Percentiles rank a stretch among this genome's conserved stretches.
Evolutionary conservation across 2,797 vertebrate species (phyloP).

Genomic region (Notoglanidium macrostoma): DNA sequence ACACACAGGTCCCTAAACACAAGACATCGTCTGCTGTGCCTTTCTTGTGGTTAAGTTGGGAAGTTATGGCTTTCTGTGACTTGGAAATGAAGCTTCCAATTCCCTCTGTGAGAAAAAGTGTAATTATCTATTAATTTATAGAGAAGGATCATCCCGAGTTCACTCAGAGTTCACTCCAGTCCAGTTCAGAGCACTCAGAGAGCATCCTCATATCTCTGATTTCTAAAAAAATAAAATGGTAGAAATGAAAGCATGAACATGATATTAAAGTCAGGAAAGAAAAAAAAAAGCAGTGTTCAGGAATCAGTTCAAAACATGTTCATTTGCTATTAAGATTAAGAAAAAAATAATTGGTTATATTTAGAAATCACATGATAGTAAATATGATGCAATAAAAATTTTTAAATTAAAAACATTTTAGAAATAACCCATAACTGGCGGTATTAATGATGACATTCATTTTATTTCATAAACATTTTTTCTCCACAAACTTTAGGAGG

Average conservation of each 20-base stretch:
- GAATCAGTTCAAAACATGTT: neutral
- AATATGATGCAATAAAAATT: neutral
- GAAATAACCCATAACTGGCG: neutral
- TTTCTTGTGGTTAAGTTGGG: neutral
- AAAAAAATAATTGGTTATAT: no score
- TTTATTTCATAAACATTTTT: neutral
- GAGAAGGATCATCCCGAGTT: constrained; percentile 79
- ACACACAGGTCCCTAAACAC: neutral
- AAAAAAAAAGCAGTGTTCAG: neutral
- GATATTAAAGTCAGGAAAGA: no score
- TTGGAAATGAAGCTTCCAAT: neutral
- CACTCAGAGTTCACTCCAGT: constrained; percentile 57
- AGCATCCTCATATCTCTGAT: neutral
- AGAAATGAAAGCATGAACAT: neutral
- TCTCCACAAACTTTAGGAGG: neutral
- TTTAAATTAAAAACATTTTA: neutral
- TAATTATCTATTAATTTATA: neutral
- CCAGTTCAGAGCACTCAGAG: neutral
- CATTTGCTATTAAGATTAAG: neutral
- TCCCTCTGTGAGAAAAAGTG: constrained; percentile 56
- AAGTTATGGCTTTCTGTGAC: neutral
- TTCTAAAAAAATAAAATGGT: neutral
- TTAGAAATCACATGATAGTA: neutral
- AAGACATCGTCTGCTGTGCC: no score
- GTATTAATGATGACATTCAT: neutral